phyloP scores from a whole-genome alignment of 2,797 vertebrate species.

The Labeo calbasu region DNA sequence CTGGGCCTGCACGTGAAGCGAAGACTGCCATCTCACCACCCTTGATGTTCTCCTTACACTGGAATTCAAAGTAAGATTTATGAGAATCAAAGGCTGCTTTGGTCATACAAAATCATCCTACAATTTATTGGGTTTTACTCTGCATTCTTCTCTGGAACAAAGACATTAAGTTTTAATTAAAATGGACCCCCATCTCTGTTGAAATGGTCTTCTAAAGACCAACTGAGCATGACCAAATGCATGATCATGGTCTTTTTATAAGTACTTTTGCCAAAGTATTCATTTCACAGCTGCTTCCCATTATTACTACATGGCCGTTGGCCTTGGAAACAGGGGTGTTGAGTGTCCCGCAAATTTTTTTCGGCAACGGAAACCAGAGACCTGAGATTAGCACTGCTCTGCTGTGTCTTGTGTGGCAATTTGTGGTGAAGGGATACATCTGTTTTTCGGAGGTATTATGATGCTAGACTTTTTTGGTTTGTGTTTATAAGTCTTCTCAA shows the following conservation, averaged over 20 bases:
- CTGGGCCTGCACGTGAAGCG: conserved; percentile 90
- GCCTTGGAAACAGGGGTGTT: conserved; percentile 68
- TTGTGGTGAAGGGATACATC: conserved; percentile 66
- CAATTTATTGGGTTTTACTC: conserved; percentile 17
- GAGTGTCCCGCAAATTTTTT: conserved; percentile 64
- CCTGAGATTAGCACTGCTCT: conserved; percentile 45
- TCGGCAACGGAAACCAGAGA: conserved; percentile 68
- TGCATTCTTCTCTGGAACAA: conserved; percentile 10
- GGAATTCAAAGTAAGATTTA: conserved; percentile 24
- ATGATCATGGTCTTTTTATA: conserved; percentile 72
- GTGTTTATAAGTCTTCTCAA: conserved; percentile 43
- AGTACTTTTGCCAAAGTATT: conserved; percentile 64
- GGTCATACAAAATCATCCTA: background rate
- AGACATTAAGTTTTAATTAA: conserved; percentile 41
- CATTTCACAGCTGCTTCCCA: conserved; percentile 76
- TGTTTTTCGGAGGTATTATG: conserved; percentile 64
- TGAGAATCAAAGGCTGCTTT: conserved; percentile 11
- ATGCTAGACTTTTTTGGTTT: conserved; percentile 26
- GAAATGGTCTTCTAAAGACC: conserved; percentile 59
- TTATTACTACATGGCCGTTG: conserved; percentile 69
- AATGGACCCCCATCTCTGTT: conserved; percentile 38
- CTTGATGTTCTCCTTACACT: conserved; percentile 83
- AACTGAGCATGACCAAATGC: conserved; percentile 62
- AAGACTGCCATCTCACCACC: conserved; percentile 94
- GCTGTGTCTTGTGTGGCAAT: conserved; percentile 39